Evolutionary conservation across 23 tunicate genomes (phyloP).

Genomic region (Oikopleura dioica): DNA sequence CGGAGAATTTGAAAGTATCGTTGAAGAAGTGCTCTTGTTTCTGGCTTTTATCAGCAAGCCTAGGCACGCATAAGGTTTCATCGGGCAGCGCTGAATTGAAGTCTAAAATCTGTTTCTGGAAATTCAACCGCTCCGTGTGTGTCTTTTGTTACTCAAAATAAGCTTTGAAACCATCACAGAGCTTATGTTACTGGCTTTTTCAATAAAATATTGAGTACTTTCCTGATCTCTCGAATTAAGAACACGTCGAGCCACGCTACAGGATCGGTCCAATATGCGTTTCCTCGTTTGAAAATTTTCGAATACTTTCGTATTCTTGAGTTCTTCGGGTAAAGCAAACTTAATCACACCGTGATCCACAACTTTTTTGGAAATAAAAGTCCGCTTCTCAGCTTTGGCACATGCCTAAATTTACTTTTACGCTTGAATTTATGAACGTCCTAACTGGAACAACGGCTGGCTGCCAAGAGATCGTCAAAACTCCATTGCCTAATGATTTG

Average conservation of each 20-base stretch:
- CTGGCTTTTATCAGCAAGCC: constrained; percentile 9
- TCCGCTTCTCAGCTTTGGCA: too few relatives aligned
- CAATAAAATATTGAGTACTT: too few relatives aligned
- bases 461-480: too few relatives aligned
- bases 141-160: too few relatives aligned
- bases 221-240: neutral
- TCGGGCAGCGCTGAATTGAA: neutral
- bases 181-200: too few relatives aligned
- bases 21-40: constrained; percentile 11
- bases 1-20: constrained; percentile 11
- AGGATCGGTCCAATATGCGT: constrained; percentile 4
- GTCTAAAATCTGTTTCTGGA: neutral
- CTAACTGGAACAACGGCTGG: too few relatives aligned
- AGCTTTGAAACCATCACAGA: too few relatives aligned
- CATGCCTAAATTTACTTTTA: too few relatives aligned
- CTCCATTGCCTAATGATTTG: too few relatives aligned
- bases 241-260: neutral
- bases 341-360: neutral
- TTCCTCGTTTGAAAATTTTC: constrained; percentile 1
- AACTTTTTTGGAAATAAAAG: neutral
- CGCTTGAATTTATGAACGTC: too few relatives aligned
- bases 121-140: neutral
- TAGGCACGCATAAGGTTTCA: neutral
- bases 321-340: neutral
- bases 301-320: neutral